Percentiles rank a stretch among this genome's conserved stretches.
Conservation (phyloP, 2,113 vertebrate species). For the Heterocephalus glaber region DNA sequence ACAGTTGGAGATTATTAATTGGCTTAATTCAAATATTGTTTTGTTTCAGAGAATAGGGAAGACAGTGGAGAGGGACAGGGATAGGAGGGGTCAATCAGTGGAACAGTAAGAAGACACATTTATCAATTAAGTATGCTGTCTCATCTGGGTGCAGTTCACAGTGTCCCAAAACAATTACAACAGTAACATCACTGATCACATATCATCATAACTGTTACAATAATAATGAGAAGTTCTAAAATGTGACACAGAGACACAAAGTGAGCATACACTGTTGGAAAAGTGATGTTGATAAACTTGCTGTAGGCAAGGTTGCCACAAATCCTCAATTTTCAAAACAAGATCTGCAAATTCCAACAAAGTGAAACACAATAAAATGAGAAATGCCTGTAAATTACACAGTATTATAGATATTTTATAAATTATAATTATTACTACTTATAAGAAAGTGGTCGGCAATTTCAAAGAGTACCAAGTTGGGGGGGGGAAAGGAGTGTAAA, state of each 20-base stretch:
- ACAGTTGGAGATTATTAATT: background rate
- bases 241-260: background rate
- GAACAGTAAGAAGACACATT: background rate
- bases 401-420: background rate
- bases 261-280: background rate
- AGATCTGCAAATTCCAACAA: background rate
- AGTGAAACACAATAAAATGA: background rate
- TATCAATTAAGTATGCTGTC: background rate
- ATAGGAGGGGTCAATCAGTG: background rate
- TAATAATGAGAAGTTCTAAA: background rate
- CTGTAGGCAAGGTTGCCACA: background rate
- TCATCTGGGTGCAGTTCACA: too few species aligned
- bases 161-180: background rate
- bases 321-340: background rate
- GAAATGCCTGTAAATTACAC: background rate
- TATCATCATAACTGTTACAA: background rate
- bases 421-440: conserved; percentile 20
- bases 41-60: background rate
- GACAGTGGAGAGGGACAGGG: background rate
- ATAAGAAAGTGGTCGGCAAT: conserved; percentile 1
- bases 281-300: background rate
- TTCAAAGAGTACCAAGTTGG: conserved; percentile 11
- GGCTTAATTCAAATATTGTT: background rate
- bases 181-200: background rate
- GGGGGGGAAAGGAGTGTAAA: background rate